A percentile compares a stretch with the other conserved stretches of the same genome.
These are phyloP conservation scores for Mythimna vitellina DNA, from an alignment of 2,888 invertebrate genomes.

Conservation along the genomic window DNA sequence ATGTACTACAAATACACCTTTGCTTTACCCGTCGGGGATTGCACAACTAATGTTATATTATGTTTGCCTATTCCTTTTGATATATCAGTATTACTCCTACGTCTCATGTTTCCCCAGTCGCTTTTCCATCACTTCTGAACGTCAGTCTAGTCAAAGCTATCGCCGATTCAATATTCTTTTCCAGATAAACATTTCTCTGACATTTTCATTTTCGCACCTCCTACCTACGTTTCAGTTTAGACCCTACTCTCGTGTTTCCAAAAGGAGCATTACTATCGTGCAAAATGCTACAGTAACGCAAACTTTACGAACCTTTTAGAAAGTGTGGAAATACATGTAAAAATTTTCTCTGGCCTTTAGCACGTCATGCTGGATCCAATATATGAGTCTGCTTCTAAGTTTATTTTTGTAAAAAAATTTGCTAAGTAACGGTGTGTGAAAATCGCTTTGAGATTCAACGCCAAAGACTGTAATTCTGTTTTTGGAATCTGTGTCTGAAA, in stretches of 20 bases:
- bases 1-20: not conserved
- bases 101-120: not conserved
- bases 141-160: constrained; percentile 20
- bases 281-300: constrained; percentile 26
- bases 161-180: constrained; percentile 23
- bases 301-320: constrained; percentile 42
- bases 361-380: constrained; percentile 42
- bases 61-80: not conserved
- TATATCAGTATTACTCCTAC: not conserved
- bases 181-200: constrained; percentile 14
- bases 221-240: constrained; percentile 33
- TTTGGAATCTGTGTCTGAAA: constrained; percentile 27
- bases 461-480: constrained; percentile 48
- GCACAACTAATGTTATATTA: not conserved
- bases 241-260: constrained; percentile 27
- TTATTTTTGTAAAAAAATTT: constrained; percentile 49
- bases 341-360: constrained; percentile 48
- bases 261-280: constrained; percentile 40
- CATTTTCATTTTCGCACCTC: constrained; percentile 13
- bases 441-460: constrained; percentile 48
- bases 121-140: not conserved
- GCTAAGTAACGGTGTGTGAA: constrained; percentile 45
- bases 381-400: constrained; percentile 32
- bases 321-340: constrained; percentile 48
- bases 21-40: not conserved